Conservation (phyloP, 2,888 invertebrate genomes). For the Noctua janthe region DNA sequence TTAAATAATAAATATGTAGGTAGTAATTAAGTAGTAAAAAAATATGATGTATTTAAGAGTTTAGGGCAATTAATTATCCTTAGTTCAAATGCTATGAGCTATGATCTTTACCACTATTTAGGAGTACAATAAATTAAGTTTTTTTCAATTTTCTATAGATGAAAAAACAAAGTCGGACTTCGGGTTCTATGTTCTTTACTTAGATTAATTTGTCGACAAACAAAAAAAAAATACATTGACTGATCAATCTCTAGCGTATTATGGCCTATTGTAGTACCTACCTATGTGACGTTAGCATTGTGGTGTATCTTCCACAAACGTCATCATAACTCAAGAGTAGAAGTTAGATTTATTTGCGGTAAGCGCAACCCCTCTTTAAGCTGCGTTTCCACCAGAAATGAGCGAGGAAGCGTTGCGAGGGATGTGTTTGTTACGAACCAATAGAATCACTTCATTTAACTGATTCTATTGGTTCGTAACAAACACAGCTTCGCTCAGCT, state of each 20-base stretch:
- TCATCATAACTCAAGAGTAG: not conserved
- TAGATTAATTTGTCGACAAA: not conserved
- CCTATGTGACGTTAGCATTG: not conserved
- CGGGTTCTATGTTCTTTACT: not conserved
- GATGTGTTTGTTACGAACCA: too few species aligned
- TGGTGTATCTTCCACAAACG: not conserved
- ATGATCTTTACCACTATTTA: not conserved
- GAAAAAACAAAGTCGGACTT: not conserved
- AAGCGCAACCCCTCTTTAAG: not conserved
- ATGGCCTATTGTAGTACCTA: not conserved
- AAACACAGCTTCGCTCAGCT: too few species aligned
- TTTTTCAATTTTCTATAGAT: not conserved
- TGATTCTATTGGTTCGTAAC: too few species aligned
- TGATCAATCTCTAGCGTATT: not conserved
- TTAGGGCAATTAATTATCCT: not conserved
- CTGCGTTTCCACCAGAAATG: too few species aligned
- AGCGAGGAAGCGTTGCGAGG: too few species aligned
- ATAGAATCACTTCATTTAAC: too few species aligned
- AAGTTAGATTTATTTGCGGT: not conserved
- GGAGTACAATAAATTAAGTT: not conserved
- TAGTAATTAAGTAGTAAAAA: not conserved
- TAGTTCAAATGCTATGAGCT: not conserved
- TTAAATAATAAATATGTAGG: not conserved
- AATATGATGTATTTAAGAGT: not conserved
- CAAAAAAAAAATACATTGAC: not conserved